phyloP scores from a whole-genome alignment of 2,888 invertebrate genomes.

The Lydus trimaculatus region DNA sequence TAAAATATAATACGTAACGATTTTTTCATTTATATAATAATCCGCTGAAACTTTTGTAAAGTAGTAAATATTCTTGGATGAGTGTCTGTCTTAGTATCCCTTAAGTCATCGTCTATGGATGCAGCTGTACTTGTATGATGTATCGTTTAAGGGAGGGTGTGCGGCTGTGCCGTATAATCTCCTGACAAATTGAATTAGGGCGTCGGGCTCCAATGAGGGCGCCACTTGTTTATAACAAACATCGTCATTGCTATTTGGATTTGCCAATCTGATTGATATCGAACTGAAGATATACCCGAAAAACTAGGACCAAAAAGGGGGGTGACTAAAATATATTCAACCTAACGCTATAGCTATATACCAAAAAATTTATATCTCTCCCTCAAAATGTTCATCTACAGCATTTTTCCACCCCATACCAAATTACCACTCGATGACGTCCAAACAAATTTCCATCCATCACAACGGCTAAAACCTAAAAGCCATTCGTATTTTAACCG shows the following conservation, averaged over 20 bases:
- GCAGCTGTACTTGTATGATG: conserved; percentile 58
- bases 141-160: conserved; percentile 59
- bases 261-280: conserved; percentile 55
- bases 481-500: conserved; percentile 14
- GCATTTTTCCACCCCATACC: conserved; percentile 19
- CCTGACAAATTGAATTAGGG: conserved; percentile 64
- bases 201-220: conserved; percentile 56
- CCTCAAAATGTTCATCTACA: conserved; percentile 5
- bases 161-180: conserved; percentile 62
- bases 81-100: conserved; percentile 40
- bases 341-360: too few relatives aligned
- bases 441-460: conserved; percentile 21
- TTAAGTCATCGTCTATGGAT: conserved; percentile 46
- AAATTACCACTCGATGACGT: conserved; percentile 20
- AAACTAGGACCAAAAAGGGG: conserved; percentile 10
- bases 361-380: too few relatives aligned
- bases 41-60: conserved; percentile 24
- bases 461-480: conserved; percentile 15
- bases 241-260: conserved; percentile 58
- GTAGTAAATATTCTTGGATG: conserved; percentile 35
- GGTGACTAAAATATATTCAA: background rate
- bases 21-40: conserved; percentile 28
- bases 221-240: conserved; percentile 62
- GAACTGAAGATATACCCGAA: conserved; percentile 20
- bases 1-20: background rate